phyloP scores from a whole-genome alignment of 2,797 vertebrate genomes.

The Myotis pilosus region DNA sequence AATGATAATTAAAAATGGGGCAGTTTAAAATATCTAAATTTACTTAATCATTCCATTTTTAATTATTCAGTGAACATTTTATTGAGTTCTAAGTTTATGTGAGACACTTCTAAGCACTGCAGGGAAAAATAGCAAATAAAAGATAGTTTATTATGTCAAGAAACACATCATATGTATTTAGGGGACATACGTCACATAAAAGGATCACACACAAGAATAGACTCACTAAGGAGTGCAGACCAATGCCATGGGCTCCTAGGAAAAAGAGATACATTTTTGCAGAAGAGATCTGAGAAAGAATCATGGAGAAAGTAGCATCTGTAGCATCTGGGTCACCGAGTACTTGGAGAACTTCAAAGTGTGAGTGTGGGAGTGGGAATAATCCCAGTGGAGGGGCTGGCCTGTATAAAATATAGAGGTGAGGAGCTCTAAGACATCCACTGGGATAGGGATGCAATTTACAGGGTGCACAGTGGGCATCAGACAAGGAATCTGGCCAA shows the following conservation, averaged over 20 bases:
- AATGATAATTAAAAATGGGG: neutral
- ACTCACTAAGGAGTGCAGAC: neutral
- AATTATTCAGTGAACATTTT: neutral
- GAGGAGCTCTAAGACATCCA: neutral
- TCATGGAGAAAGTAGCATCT: neutral
- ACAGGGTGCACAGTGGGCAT: neutral
- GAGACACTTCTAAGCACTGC: neutral
- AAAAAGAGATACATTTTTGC: neutral
- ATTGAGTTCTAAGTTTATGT: constrained; percentile 28
- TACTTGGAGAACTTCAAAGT: neutral
- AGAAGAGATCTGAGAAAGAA: neutral
- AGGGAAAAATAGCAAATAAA: neutral
- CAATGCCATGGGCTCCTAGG: neutral
- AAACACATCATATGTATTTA: neutral
- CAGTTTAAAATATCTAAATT: neutral
- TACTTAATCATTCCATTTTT: constrained; percentile 16
- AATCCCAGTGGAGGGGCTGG: neutral
- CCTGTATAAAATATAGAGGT: neutral
- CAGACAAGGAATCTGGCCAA: neutral
- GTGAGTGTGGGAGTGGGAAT: neutral
- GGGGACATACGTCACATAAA: neutral
- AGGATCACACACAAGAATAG: neutral
- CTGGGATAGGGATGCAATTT: neutral
- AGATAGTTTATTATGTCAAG: neutral
- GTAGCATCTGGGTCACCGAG: neutral